phyloP scores from a whole-genome alignment of 2,797 vertebrate genomes.

The Antrozous pallidus region DNA sequence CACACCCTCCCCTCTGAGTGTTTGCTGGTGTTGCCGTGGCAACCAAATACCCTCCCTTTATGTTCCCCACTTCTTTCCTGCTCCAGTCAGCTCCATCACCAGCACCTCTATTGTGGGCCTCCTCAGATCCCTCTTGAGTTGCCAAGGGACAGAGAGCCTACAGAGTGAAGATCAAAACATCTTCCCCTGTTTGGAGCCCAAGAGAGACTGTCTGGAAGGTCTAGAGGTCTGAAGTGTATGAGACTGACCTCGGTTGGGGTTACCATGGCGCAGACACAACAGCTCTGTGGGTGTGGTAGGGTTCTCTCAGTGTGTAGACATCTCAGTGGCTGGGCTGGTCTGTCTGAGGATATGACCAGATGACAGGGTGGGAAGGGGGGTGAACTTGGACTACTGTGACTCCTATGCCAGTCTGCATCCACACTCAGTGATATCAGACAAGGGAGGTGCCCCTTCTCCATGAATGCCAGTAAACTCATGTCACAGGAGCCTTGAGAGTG shows the following conservation, averaged over 20 bases:
- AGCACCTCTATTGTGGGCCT: constrained; percentile 15
- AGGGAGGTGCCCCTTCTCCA: not conserved
- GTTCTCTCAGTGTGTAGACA: not conserved
- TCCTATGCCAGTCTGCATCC: not conserved
- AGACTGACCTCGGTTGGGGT: not conserved
- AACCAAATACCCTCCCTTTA: constrained; percentile 51
- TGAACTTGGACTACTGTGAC: not conserved
- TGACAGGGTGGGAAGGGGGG: not conserved
- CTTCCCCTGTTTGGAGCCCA: not conserved
- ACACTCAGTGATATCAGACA: not conserved
- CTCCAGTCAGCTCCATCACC: constrained; percentile 49
- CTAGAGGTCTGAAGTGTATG: not conserved
- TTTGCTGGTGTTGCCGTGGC: constrained; percentile 45
- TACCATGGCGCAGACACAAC: not conserved
- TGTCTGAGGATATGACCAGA: not conserved
- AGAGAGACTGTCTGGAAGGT: not conserved
- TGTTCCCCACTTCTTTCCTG: not conserved
- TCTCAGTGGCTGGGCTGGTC: not conserved
- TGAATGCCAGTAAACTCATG: not conserved
- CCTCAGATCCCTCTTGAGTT: not conserved
- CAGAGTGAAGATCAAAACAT: not conserved
- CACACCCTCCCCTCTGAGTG: constrained; percentile 51
- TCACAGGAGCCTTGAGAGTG: not conserved
- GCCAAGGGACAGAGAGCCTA: constrained; percentile 42
- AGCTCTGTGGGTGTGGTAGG: not conserved